Evolutionary conservation across 1,140 invertebrate species (phyloP), one percentile per base, ranked within the genome.

Genomic region (Drosophila nigromelanica): DNA sequence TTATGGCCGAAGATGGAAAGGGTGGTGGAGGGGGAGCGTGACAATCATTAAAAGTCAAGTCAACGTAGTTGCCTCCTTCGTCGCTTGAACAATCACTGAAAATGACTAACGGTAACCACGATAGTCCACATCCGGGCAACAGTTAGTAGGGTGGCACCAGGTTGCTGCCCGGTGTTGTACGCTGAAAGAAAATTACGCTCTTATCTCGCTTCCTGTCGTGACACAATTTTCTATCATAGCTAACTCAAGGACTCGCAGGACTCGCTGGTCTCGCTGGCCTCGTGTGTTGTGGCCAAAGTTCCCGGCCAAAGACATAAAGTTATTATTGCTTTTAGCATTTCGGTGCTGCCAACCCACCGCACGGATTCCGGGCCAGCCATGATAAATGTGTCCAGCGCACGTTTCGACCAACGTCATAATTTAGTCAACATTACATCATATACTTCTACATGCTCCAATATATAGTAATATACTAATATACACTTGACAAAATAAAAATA

Each of bases 131-230:
- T 89, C 83, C 83, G 83, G 85, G 43, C 21, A 47, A 24, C 47
- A 24, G 54, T 15, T 42, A 21, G 21, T 8, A 15, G 42, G 3
- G 14, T 4, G 11, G 24, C 39, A 33, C 8, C 35, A 43, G 42
- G 54, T 59, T 30, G 37, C 6, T 11, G 18, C 40, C 11, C 8
- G 39, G 24, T 7, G 52, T 21, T 33, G 33, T 42, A 8, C 83
- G 83, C 87, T 87, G 83, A 89, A 89, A 89, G 83, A 89, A 89
- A 89, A 89, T 89, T 91, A 90, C 87, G 86, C 76, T 90, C 90
- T 91, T 91, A 91, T 91, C 90, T 91, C 61, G 83, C 81, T 91
- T 91, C 90, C 90, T 91, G 90, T 91, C 90, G 90, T 91, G 90
- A 90, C 83, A 90, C 76, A 89, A 91, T 91, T 90, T 89, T 90